phyloP scores from a whole-genome alignment of 1,140 invertebrate species.

The Epicauta chinensis region DNA sequence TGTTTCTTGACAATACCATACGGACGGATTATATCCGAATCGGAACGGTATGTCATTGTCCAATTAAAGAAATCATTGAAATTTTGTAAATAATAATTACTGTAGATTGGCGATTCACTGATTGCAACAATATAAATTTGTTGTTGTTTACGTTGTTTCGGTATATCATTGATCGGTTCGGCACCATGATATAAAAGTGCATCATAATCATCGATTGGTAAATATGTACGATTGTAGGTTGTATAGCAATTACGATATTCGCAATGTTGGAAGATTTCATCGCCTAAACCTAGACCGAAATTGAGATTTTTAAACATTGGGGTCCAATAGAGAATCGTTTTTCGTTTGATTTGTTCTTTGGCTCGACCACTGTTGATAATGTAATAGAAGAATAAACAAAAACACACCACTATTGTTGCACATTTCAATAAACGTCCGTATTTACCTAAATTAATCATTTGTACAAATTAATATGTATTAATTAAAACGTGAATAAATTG shows the following conservation, averaged over 20 bases:
- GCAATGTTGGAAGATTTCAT: conserved; percentile 19
- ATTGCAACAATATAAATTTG: conserved; percentile 20
- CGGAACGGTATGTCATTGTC: conserved; percentile 41
- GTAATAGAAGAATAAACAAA: background rate
- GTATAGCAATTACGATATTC: conserved; percentile 16
- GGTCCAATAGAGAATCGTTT: conserved; percentile 21
- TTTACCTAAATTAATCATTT: background rate
- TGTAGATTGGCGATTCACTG: conserved; percentile 16
- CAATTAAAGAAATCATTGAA: conserved; percentile 19
- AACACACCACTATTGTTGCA: background rate
- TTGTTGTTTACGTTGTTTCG: conserved; percentile 7
- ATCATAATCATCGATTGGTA: conserved; percentile 14
- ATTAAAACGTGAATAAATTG: too few species aligned
- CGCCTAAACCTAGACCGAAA: conserved; percentile 14
- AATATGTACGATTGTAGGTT: conserved; percentile 6
- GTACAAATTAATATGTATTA: background rate
- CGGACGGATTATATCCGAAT: conserved; percentile 57
- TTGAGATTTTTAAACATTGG: conserved; percentile 13
- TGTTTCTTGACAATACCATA: conserved; percentile 47
- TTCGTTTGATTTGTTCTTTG: background rate
- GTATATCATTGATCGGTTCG: conserved; percentile 6
- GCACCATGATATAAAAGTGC: conserved; percentile 19
- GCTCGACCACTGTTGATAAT: background rate
- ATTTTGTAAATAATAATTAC: background rate
- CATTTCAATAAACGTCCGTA: background rate